Base-by-base conservation (phyloP, 1,140 invertebrate species). In the Neuroterus valhalla region DNA sequence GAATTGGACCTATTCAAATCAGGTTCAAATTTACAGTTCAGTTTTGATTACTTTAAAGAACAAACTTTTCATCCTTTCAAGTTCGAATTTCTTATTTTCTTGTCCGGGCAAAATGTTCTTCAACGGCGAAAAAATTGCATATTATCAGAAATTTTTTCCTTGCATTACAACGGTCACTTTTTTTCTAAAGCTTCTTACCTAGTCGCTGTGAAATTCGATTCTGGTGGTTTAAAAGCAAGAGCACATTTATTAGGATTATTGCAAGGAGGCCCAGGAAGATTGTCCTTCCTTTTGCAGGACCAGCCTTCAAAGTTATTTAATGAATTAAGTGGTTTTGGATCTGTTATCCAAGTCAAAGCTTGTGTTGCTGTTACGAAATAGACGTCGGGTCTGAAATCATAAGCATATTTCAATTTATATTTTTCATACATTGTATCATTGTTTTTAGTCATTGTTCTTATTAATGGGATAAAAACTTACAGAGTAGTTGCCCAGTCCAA, bases 321-420 rank as follows among this genome's bases (percentile, higher is more conserved):
- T 14, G 93, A 87, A 78, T 93, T 94, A 2, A 92, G 85, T 15
- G 94, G 89, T 83, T 93, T 94, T 0, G 97, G 96, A 81, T 97
- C 96, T 2, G 96, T 97, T 89, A 98, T 96, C 95, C 96, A 98
- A 15, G 95, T 94, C 21, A 98, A 89, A 23, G 95, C 94, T 91
- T 98, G 96, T 0, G 96, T 97, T n/a, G 94, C 92, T 1, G 96
- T 98, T 6, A 98, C 94, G 82, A 97, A 96, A 91, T 95, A 97
- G 6, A 98, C 96, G 84, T 98, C 96, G 74, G 94, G 92, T 80
- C 96, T 96, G 88, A 8, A 86, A 91, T 69, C 68, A 79, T 81
- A 74, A 75, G 75, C 76, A 82, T 68, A 79, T 74, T 69, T 45
- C 52, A 14, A 52, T 70, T 55, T 38, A 21, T 74, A 8, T 14